Percentiles rank a stretch among this genome's conserved stretches.
These are phyloP conservation scores for Micrasema minimum DNA, from an alignment of 1,140 invertebrate genomes.

Conservation along the genomic window DNA sequence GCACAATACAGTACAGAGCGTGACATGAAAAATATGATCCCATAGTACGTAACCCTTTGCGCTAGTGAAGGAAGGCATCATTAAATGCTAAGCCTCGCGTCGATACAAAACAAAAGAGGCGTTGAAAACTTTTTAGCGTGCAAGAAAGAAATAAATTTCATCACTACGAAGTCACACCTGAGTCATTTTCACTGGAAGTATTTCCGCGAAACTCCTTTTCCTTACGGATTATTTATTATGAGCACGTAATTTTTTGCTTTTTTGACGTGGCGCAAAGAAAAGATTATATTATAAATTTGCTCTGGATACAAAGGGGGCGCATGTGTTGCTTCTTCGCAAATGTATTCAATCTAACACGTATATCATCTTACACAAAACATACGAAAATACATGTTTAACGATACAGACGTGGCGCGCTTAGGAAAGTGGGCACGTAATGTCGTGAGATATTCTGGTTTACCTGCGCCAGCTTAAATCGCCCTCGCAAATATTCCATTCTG, in stretches of 20 bases:
- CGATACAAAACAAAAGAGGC: slow-evolving; percentile 42
- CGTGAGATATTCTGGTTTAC: slow-evolving; percentile 29
- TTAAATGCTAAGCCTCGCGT: slow-evolving; percentile 37
- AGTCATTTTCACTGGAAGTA: slow-evolving; percentile 43
- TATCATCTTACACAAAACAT: slow-evolving; percentile 49
- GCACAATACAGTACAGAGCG: too few species aligned
- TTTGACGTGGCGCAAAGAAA: slow-evolving; percentile 39
- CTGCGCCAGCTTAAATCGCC: too few species aligned
- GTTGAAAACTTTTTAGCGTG: slow-evolving; percentile 40
- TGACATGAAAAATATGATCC: too few species aligned
- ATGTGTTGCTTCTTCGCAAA: slow-evolving; percentile 51
- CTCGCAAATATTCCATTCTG: too few species aligned
- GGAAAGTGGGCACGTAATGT: slow-evolving; percentile 43
- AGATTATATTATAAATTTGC: slow-evolving; percentile 49
- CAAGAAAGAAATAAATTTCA: slow-evolving; percentile 49
- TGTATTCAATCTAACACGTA: slow-evolving; percentile 53
- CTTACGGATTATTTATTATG: slow-evolving; percentile 53
- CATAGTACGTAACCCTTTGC: neutral
- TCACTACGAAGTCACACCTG: slow-evolving; percentile 48
- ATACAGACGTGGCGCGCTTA: slow-evolving; percentile 45
- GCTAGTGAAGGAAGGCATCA: neutral
- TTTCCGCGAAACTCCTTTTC: slow-evolving; percentile 26
- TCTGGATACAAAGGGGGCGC: slow-evolving; percentile 37
- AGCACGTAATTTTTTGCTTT: slow-evolving; percentile 49
- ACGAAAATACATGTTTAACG: slow-evolving; percentile 52